Percentiles rank a stretch among this genome's conserved stretches.
These are phyloP conservation scores for Macrobrachium nipponense DNA, from an alignment of 1,140 invertebrate genomes.

Conservation along the genomic window DNA sequence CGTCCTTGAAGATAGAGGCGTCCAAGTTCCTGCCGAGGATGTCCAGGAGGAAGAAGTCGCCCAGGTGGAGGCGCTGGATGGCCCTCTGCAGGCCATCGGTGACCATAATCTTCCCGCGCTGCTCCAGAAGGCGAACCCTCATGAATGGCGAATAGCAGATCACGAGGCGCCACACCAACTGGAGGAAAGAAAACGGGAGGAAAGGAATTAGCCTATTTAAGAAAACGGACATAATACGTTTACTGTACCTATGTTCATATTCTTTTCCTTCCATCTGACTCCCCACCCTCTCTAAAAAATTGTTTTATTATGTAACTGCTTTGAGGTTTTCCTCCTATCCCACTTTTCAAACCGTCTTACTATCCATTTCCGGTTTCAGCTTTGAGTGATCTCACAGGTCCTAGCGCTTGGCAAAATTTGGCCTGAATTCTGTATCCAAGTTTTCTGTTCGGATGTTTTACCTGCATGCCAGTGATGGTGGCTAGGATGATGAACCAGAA, in stretches of 20 bases:
- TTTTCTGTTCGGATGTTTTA: not conserved
- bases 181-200: not conserved
- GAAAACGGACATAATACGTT: too few species aligned
- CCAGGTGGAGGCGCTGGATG: constrained; percentile 56
- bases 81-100: constrained; percentile 36
- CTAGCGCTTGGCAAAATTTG: too few species aligned
- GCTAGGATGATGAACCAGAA: constrained; percentile 66
- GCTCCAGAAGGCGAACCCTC: constrained; percentile 51
- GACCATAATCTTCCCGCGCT: constrained; percentile 41
- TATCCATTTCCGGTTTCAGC: too few species aligned
- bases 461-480: constrained; percentile 61
- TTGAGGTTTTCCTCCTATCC: too few species aligned
- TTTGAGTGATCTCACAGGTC: too few species aligned
- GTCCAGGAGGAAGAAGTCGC: constrained; percentile 66
- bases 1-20: constrained; percentile 57
- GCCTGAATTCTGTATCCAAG: not conserved
- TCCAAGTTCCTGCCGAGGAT: constrained; percentile 66
- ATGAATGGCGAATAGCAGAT: constrained; percentile 50
- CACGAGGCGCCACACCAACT: constrained; percentile 63
- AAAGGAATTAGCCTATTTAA: not conserved
- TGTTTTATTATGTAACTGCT: too few species aligned
- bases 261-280: too few species aligned
- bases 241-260: too few species aligned
- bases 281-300: too few species aligned
- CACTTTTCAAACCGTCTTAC: too few species aligned